Base-by-base conservation (phyloP, 2,888 invertebrate genomes). In the Cheilosia variabilis region DNA sequence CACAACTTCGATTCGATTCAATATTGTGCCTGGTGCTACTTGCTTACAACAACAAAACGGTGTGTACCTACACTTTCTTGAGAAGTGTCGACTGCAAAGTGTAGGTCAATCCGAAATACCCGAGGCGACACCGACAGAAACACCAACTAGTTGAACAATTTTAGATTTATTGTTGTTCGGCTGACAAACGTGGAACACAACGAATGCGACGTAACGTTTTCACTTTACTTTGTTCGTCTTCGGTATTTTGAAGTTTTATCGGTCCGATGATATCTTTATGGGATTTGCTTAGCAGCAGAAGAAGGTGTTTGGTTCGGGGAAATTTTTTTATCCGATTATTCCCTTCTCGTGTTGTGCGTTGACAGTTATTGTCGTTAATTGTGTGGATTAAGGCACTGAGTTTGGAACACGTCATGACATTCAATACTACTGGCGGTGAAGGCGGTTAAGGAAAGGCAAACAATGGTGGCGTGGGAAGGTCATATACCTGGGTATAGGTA, bases 131-230 rank as follows among this genome's bases (percentile, higher is more conserved):
- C 58, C 53, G 52, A 41, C 73, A 52, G 15, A 50, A 65, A 83
- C 79, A n/a, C 5, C 55, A 79, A 31, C 55, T 31, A 55, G 84
- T 80, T 84, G 80, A 84, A 80, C 84, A 84, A 73, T 80, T 75
- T 84, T 55, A 84, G 84, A 84, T 84, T 84, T 84, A 84, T 80
- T 58, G 57, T 41, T 50, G 53, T 50, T 72, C 6, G 60, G 17
- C 43, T 22, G 63, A 63, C 73, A 52, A 57, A 60, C 75, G 45
- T 31, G 9, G 9, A 31, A 31, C 31, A 37, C 75, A 31, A 45
- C 58, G 53, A 73, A 73, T 75, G 65, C 57, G 65, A 80, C 80
- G 75, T 75, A 72, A 71, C 47, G 22, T 62, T 31, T 31, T 73
- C 43, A 69, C 58, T 73, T 41, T 52, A 69, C 58, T 73, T 41